Evolutionary conservation across 2,888 invertebrate genomes (phyloP), one percentile per base, ranked within the genome.

Genomic region (Aromia moschata): DNA sequence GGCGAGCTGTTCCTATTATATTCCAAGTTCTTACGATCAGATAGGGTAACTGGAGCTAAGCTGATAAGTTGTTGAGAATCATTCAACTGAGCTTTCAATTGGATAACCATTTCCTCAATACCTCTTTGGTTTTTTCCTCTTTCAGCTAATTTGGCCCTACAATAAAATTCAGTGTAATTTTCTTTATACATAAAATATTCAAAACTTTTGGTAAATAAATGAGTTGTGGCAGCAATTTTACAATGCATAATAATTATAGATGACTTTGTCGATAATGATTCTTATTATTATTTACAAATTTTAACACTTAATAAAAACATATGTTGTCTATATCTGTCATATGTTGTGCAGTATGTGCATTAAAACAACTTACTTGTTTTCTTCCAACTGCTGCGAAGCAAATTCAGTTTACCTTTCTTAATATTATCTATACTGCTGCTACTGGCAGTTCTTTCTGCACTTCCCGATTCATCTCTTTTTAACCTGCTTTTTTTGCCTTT

Each of bases 371-470:
- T 71, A 80, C 72, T 83, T 84, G 70, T 84, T 85, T 72, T 85
- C 82, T 66, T 85, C 84, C 57, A 85, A 74, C 70, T 85, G 84
- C 63, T 83, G 82, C 83, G 79, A 25, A 85, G 70, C 52, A 85
- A 75, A 67, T 81, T 79, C 15, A 85, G 77, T 69, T 65, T 68
- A 20, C 68, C 70, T 51, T 84, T 85, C 67, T 84, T 84, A 67
- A 79, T 84, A 31, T 82, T 82, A 44, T 83, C 81, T 15, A 80
- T 79, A 58, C 79, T 80, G 25, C 58, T 67, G 16, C 69, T 67
- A 56, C 64, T 73, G 53, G 56, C 58, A 53, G 41, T 58, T 45
- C 46, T 62, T 44, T 58, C 64, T 16, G 52, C 55, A 37, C 45
- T 60, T 46, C 67, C 67, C 17, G 60, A 46, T 15, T 69, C 74